These are phyloP conservation scores for Abramis brama DNA, from an alignment of 2,113 vertebrate genomes.

Conservation along the genomic window DNA sequence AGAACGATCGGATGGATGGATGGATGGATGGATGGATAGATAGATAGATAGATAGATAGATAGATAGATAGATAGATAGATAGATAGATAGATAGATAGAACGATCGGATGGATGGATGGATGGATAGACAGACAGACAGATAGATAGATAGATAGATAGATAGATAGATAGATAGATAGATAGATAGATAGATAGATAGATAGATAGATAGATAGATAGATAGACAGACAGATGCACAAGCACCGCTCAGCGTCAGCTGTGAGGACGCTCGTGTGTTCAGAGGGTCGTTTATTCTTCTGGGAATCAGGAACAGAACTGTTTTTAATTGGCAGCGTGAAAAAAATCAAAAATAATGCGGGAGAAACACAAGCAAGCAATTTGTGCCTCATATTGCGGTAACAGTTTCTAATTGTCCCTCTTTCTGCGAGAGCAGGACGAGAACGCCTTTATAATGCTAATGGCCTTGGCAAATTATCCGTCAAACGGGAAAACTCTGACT, in stretches of 20 bases:
- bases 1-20: no score
- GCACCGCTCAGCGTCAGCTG: background rate
- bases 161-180: no score
- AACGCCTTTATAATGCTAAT: conserved; percentile 61
- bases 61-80: no score
- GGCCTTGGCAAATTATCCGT: conserved; percentile 52
- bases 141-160: no score
- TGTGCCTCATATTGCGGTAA: background rate
- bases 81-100: no score
- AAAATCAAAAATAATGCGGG: conserved; percentile 3
- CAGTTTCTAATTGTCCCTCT: background rate
- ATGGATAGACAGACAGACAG: accelerated
- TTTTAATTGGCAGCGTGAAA: conserved; percentile 31
- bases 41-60: no score
- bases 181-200: no score
- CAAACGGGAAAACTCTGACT: conserved; percentile 33
- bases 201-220: no score
- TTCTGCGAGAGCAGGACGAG: background rate
- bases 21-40: no score
- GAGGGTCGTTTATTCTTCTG: conserved; percentile 34
- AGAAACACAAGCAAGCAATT: conserved; percentile 35
- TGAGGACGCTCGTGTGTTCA: background rate
- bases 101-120: no score
- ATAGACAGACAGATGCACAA: background rate
- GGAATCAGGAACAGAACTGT: conserved; percentile 10